phyloP scores from a whole-genome alignment of 2,888 invertebrate genomes.

The Amphimallon solstitiale region DNA sequence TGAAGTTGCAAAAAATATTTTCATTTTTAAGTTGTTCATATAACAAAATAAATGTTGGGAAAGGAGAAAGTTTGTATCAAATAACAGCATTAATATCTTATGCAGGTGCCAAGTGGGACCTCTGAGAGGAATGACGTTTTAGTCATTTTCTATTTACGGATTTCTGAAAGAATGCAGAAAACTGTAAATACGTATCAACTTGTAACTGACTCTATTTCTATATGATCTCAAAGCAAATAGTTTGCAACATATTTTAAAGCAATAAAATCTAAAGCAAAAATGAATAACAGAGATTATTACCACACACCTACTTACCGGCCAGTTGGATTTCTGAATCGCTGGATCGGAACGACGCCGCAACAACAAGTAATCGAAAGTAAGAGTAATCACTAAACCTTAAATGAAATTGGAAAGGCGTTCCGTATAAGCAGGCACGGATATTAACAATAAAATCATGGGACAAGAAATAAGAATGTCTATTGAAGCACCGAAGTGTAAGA shows the following conservation, averaged over 20 bases:
- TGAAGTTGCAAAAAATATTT: no score
- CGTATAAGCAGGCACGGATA: neutral
- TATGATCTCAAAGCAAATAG: neutral
- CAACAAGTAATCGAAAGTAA: conserved; percentile 24
- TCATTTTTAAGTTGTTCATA: no score
- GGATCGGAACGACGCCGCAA: conserved; percentile 16
- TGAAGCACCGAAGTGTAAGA: neutral
- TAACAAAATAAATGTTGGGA: no score
- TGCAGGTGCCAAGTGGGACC: no score
- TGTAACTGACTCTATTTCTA: neutral
- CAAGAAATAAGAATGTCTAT: neutral
- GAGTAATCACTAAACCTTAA: conserved; percentile 12
- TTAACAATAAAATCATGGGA: conserved; percentile 2
- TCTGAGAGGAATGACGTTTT: no score
- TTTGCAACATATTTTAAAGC: conserved; percentile 8
- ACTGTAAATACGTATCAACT: no score
- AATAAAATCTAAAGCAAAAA: conserved; percentile 17
- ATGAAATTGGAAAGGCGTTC: conserved; percentile 18
- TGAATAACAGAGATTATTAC: conserved; percentile 2
- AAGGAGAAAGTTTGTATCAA: no score
- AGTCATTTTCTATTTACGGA: no score
- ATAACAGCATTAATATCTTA: no score
- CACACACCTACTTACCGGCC: conserved; percentile 17
- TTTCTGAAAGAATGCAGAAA: no score
- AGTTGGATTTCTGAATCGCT: conserved; percentile 23